phyloP scores from a whole-genome alignment of 1,140 invertebrate genomes.

The fruit fly (Drosophila melanogaster) region DNA sequence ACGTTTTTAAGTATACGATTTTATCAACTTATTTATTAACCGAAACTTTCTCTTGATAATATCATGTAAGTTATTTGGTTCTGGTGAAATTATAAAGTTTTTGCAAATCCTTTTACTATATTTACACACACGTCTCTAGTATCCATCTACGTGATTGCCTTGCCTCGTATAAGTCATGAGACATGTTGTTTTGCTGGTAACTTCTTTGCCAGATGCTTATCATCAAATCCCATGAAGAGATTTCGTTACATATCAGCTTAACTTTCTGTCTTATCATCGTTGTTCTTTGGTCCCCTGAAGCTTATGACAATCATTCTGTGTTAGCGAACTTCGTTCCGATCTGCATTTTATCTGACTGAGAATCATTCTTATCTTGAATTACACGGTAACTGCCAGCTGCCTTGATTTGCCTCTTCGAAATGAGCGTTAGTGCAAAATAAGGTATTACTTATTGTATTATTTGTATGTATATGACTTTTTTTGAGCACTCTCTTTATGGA shows the following conservation, averaged over 20 bases:
- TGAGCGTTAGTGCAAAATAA: too few relatives aligned
- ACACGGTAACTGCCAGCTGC: background rate
- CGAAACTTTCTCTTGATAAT: background rate
- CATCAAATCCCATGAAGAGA: background rate
- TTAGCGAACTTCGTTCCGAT: background rate
- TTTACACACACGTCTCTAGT: background rate
- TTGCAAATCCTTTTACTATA: conserved; percentile 2
- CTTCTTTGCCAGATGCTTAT: conserved; percentile 22
- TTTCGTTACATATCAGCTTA: conserved; percentile 16
- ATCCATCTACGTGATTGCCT: conserved; percentile 6
- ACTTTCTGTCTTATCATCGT: conserved; percentile 16
- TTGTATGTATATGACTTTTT: too few relatives aligned
- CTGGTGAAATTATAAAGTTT: background rate
- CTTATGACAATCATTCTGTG: conserved; percentile 2
- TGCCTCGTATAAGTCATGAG: conserved; percentile 10
- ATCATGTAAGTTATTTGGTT: background rate
- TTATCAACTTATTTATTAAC: background rate
- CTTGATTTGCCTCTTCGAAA: background rate
- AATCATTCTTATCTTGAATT: background rate
- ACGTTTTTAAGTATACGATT: too few relatives aligned
- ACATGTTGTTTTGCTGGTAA: conserved; percentile 2
- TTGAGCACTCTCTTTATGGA: too few relatives aligned
- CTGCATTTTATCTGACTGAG: background rate
- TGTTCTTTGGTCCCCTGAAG: background rate
- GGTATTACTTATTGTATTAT: too few relatives aligned